Evolutionary conservation across 2,113 vertebrate genomes (phyloP).

Genomic region (Lophotis ruficrista): DNA sequence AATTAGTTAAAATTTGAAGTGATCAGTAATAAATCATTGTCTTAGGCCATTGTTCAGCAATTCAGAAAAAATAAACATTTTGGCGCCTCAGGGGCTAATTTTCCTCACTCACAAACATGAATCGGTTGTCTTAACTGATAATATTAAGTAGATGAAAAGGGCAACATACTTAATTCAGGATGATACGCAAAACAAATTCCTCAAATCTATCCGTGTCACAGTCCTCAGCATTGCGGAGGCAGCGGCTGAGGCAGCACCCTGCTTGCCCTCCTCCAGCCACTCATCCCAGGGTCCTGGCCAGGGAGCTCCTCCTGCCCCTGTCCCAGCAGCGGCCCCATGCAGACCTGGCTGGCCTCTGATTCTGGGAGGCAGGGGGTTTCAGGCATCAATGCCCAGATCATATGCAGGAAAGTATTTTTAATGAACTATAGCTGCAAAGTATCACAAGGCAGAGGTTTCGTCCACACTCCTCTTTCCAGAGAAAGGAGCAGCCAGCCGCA

Average conservation of each 20-base stretch:
- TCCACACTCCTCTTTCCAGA: neutral
- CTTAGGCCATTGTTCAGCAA: neutral
- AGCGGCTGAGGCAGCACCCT: rapidly evolving
- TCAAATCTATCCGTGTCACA: neutral
- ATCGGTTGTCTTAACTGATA: neutral
- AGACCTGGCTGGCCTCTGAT: neutral
- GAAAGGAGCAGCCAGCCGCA: neutral
- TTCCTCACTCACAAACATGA: neutral
- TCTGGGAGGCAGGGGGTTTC: neutral
- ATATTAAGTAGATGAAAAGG: neutral
- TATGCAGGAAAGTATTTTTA: neutral
- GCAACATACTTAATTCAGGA: neutral
- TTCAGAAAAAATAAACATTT: neutral
- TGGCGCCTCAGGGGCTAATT: neutral
- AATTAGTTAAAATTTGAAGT: neutral
- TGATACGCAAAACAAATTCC: neutral
- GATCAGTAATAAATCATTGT: neutral
- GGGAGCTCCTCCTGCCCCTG: neutral
- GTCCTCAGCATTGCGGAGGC: neutral
- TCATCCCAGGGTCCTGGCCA: rapidly evolving
- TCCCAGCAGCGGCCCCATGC: no score
- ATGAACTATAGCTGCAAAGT: neutral
- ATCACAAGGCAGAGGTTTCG: neutral
- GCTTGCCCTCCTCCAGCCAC: neutral
- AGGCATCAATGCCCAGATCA: neutral